Evolutionary conservation across 2,888 invertebrate species (phyloP), one percentile per base, ranked within the genome.

Genomic region (Cacoxenus indagator): DNA sequence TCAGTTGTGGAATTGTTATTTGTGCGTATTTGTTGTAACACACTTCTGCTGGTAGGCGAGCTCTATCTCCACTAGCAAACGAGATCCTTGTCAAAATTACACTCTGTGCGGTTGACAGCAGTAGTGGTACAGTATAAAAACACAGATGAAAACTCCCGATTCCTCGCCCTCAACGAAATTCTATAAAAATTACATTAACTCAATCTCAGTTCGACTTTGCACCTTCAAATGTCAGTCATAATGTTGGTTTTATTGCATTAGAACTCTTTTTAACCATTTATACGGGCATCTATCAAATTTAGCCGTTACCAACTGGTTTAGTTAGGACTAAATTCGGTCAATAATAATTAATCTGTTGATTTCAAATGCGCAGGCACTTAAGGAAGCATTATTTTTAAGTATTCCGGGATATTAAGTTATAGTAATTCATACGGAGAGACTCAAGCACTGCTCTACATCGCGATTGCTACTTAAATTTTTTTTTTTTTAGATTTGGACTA

Each of bases 41-140:
- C n/a, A 24, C 24, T 62, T 45, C 62, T 62, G 62, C 62, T 62
- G 62, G 62, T 62, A 43, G 62, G 14, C 45, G 5, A 45, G 11
- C 27, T 8, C n/a, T n/a, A n/a, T n/a, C n/a, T n/a, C n/a, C 26
- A 27, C 14, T 11, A 11, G 37, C 37, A 19, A 48, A 17, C 51
- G 24, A 37, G 31, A 55, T 55, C 55, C 37, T 31, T 61, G 43
- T 19, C 43, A 61, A 61, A 61, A 37, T 31, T 61, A 11, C 9
- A 37, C 57, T 31, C n/a, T 37, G 31, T 31, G n/a, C n/a, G n/a
- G n/a, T 31, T 27, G 27, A 31, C 43, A 61, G 19, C 61, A 4
- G 6, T 37, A 19, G 37, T 37, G 27, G 14, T 61, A 9, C 17
- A 51, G 9, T 17, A 4, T 48, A 19, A 5, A 51, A 17, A 51